Percentiles rank a stretch among this genome's conserved stretches.
These are phyloP conservation scores for Xiphophorus hellerii DNA, from an alignment of 2,113 vertebrate species.

Conservation along the genomic window DNA sequence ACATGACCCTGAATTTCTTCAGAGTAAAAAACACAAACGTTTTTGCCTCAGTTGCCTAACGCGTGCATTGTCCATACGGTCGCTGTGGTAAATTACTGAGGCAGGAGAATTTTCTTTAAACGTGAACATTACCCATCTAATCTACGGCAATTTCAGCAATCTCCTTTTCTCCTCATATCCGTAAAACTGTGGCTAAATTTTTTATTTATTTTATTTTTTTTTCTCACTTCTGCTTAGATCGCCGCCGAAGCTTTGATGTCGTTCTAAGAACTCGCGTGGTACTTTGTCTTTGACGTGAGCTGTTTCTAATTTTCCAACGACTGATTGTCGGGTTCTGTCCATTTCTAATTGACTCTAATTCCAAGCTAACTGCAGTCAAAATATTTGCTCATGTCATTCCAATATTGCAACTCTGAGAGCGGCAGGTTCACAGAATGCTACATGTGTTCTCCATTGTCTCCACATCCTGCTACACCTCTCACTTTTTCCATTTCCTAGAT, in stretches of 20 bases:
- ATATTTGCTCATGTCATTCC: conserved; percentile 79
- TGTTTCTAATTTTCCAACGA: conserved; percentile 73
- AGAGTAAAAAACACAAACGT: conserved; percentile 37
- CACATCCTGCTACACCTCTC: conserved; percentile 42
- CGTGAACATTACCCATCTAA: conserved; percentile 54
- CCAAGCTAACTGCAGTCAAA: conserved; percentile 79
- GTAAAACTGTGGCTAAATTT: conserved; percentile 54
- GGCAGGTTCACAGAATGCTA: conserved; percentile 41
- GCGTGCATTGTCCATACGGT: conserved; percentile 39
- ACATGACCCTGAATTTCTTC: conserved; percentile 77
- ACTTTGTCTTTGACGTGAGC: conserved; percentile 53
- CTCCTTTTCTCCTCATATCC: conserved; percentile 64
- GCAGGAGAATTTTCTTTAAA: conserved; percentile 50
- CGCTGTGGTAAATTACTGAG: conserved; percentile 46
- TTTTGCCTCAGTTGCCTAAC: conserved; percentile 36
- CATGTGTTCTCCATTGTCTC: conserved; percentile 72
- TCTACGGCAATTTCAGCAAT: conserved; percentile 55
- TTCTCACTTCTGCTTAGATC: conserved; percentile 46
- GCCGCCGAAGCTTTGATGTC: conserved; percentile 71
- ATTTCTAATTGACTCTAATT: conserved; percentile 79
- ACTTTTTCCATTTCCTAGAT: conserved; percentile 59
- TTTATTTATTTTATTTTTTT: conserved; percentile 15
- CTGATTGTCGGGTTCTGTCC: conserved; percentile 71
- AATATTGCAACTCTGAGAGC: conserved; percentile 61
- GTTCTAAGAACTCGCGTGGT: conserved; percentile 66